These are phyloP conservation scores for Anthrax anthrax DNA, from an alignment of 2,888 invertebrate genomes.

Conservation along the genomic window DNA sequence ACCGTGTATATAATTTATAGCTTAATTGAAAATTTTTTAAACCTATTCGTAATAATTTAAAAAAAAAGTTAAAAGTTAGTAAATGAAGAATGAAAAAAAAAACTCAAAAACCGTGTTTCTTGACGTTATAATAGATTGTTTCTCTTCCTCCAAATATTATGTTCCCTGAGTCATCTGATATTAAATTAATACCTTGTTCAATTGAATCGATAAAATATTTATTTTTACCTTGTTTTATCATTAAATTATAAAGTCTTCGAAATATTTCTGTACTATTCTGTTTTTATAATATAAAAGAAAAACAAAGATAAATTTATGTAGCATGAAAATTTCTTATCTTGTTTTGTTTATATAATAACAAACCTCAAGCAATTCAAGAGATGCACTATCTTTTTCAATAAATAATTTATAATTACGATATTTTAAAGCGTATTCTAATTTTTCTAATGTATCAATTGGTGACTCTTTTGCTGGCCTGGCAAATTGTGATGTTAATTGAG, in stretches of 20 bases:
- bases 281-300: background rate
- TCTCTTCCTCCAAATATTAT: slow-evolving; percentile 60
- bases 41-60: slow-evolving; percentile 17
- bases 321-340: background rate
- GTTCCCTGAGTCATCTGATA: slow-evolving; percentile 43
- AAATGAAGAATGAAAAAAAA: background rate
- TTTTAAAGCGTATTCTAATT: slow-evolving; percentile 51
- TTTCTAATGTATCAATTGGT: slow-evolving; percentile 49
- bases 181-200: slow-evolving; percentile 52
- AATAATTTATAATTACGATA: slow-evolving; percentile 48
- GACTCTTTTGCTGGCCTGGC: slow-evolving; percentile 57
- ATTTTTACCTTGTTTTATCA: slow-evolving; percentile 37
- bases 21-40: slow-evolving; percentile 47
- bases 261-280: slow-evolving; percentile 65
- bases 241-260: slow-evolving; percentile 50
- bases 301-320: background rate
- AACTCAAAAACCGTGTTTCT: slow-evolving; percentile 45
- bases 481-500: slow-evolving; percentile 58
- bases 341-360: background rate
- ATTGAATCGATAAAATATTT: slow-evolving; percentile 52
- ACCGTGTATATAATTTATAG: slow-evolving; percentile 60
- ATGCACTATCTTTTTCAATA: slow-evolving; percentile 60
- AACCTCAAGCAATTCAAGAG: slow-evolving; percentile 48
- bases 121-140: slow-evolving; percentile 60
- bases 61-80: background rate